phyloP scores from a whole-genome alignment of 2,888 invertebrate species.

The Melolontha melolontha region DNA sequence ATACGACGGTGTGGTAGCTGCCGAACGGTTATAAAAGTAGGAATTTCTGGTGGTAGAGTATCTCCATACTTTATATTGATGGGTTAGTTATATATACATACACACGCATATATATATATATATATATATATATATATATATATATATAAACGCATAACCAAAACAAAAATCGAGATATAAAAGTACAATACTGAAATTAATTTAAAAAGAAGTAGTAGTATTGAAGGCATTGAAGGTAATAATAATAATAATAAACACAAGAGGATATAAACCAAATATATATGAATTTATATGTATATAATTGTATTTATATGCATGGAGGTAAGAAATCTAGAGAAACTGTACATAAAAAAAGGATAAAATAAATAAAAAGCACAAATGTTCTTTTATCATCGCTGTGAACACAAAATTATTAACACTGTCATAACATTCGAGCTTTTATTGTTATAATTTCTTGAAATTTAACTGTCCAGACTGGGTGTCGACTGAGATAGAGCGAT shows the following conservation, averaged over 20 bases:
- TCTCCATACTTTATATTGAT: slow-evolving; percentile 13
- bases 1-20: not conserved
- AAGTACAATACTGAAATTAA: not conserved
- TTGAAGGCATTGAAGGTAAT: slow-evolving; percentile 8
- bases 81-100: not conserved
- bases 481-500: slow-evolving; percentile 1
- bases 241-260: slow-evolving; percentile 25
- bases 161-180: not conserved
- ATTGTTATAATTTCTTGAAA: slow-evolving; percentile 40
- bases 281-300: too few relatives aligned
- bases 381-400: slow-evolving; percentile 20
- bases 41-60: slow-evolving; percentile 16
- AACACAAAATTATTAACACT: slow-evolving; percentile 39
- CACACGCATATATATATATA: too few relatives aligned
- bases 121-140: too few relatives aligned
- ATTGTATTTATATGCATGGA: too few relatives aligned
- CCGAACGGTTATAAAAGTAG: slow-evolving; percentile 13
- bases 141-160: too few relatives aligned
- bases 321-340: not conserved
- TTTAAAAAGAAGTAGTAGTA: not conserved
- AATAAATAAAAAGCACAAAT: slow-evolving; percentile 7
- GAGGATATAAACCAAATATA: not conserved
- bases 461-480: slow-evolving; percentile 16
- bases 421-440: slow-evolving; percentile 39
- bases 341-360: not conserved